Percentiles rank a stretch among this genome's conserved stretches.
These are phyloP conservation scores for Macrophya annulata DNA, from an alignment of 2,888 invertebrate genomes.

Conservation along the genomic window DNA sequence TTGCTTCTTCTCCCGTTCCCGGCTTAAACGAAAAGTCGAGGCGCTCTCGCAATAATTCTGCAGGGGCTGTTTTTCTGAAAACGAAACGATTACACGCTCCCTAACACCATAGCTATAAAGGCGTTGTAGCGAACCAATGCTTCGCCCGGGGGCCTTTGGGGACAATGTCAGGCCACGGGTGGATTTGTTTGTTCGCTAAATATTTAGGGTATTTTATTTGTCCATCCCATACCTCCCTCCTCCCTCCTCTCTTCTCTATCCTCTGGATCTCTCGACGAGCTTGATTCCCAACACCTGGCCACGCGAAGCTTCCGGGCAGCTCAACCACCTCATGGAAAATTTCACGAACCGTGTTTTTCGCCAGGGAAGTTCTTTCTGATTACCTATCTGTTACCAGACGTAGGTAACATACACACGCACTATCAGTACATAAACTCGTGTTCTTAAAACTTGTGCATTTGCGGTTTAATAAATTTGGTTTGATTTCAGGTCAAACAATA, in stretches of 20 bases:
- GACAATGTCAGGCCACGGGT: constrained; percentile 39
- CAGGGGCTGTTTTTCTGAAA: constrained; percentile 31
- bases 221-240: not conserved
- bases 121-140: constrained; percentile 43
- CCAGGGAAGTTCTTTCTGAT: constrained; percentile 18
- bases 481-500: not conserved
- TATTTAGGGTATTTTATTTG: constrained; percentile 65
- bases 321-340: constrained; percentile 37
- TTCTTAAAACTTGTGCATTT: not conserved
- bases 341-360: not conserved
- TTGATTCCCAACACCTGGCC: constrained; percentile 37
- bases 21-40: constrained; percentile 41
- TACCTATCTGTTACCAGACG: not conserved
- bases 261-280: not conserved
- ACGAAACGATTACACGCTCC: constrained; percentile 38
- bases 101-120: constrained; percentile 20
- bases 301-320: not conserved
- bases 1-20: constrained; percentile 9
- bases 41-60: constrained; percentile 29
- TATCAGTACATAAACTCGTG: not conserved
- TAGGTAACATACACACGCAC: not conserved
- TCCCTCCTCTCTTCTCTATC: not conserved
- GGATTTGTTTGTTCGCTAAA: constrained; percentile 64
- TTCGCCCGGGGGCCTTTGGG: constrained; percentile 22
- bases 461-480: not conserved